Percentiles rank a stretch among this genome's conserved stretches.
Conservation (phyloP, 2,113 vertebrate species). For the Dasyprocta punctata region DNA sequence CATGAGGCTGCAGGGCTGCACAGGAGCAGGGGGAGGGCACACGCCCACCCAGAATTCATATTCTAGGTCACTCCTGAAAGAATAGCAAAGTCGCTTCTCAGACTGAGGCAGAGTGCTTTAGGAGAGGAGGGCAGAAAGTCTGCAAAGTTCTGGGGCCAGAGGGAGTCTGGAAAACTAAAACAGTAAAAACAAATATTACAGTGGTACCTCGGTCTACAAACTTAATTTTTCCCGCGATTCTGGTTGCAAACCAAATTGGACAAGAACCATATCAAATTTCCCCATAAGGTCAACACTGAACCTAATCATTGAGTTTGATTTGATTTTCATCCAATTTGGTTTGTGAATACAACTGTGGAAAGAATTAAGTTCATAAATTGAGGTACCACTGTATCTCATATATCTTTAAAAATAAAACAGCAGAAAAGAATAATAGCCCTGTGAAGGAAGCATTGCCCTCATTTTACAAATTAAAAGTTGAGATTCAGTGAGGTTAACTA, state of each 20-base stretch:
- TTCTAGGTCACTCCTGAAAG: neutral
- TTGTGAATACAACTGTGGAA: neutral
- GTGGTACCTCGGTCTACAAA: neutral
- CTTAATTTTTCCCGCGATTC: neutral
- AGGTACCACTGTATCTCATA: neutral
- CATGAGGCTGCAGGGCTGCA: neutral
- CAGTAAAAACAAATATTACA: neutral
- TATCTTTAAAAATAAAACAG: neutral
- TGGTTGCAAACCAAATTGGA: neutral
- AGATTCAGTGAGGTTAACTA: neutral
- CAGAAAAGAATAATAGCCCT: neutral
- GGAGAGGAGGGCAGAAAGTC: neutral
- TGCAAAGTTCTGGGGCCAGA: neutral
- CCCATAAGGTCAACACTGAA: neutral
- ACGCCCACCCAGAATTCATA: neutral
- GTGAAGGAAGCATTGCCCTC: neutral
- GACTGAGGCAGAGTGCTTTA: no score
- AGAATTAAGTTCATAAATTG: neutral
- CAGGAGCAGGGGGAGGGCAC: accelerated
- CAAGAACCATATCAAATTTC: neutral
- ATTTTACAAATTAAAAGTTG: neutral
- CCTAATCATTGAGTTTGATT: neutral
- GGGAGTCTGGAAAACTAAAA: neutral
- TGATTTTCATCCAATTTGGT: neutral
- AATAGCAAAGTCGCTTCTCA: neutral